phyloP scores from a whole-genome alignment of 2,797 vertebrate species.

The Balearica regulorum region DNA sequence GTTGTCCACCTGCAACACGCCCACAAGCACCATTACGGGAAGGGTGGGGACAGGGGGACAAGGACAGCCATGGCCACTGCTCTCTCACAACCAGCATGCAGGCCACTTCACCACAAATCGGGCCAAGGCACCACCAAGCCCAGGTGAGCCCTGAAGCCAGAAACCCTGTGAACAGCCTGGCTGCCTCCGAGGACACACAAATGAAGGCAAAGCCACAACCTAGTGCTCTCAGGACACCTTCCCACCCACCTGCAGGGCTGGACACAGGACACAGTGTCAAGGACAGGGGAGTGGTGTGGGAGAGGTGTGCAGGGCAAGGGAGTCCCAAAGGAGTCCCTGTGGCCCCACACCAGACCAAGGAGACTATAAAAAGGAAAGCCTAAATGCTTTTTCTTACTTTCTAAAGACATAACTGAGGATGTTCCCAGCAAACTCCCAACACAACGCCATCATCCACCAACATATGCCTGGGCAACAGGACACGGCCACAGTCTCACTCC shows the following conservation, averaged over 20 bases:
- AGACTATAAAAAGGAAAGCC: not conserved
- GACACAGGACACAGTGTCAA: not conserved
- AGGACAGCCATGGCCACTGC: not conserved
- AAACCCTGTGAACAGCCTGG: not conserved
- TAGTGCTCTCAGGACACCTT: not conserved
- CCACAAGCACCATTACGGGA: not conserved
- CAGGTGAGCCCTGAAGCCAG: not conserved
- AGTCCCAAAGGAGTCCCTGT: not conserved
- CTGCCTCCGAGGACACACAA: not conserved
- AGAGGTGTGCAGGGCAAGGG: not conserved
- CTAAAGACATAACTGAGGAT: not conserved
- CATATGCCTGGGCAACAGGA: not conserved
- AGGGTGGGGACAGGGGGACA: not conserved
- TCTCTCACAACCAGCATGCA: not conserved
- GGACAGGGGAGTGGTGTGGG: not conserved
- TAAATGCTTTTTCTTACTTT: not conserved
- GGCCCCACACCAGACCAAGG: not conserved
- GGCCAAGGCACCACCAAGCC: not conserved
- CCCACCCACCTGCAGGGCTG: not conserved
- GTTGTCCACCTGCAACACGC: constrained; percentile 82
- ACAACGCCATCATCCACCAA: not conserved
- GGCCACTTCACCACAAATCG: not conserved
- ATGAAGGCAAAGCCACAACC: not conserved
- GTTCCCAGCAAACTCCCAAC: not conserved
- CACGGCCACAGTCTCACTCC: not conserved